Evolutionary conservation across 2,888 invertebrate species (phyloP), one percentile per base, ranked within the genome.

Genomic region (Cosmia trapezina): DNA sequence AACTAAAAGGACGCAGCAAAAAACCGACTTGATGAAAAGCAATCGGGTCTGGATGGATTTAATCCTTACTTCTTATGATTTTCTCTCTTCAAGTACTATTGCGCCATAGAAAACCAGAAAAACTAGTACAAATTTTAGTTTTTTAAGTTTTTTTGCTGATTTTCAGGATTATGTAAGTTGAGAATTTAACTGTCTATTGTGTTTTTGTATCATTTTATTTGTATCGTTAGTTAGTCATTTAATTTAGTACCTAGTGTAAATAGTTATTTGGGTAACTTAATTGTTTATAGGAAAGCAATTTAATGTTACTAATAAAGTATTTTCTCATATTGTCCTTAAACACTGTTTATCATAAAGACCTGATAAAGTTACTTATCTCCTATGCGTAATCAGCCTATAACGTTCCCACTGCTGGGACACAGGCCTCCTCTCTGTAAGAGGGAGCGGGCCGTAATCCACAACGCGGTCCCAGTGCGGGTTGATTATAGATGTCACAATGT

Each of bases 1-100:
- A 7, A 41, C 45, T 14, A 14, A 33, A 12, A 14, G 17, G 22
- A 53, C 12, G 22, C 60, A 6, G n/a, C 1, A 9, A 22, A 57
- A 57, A 66, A 43, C 3, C 17, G 19, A 14, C 4, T 43, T 37
- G 9, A 61, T 43, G n/a, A 49, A 66, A 75, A 60, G 37, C 37
- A 65, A 53, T 75, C 22, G n/a, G 67, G 37, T 43, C 19, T 11
- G 9, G 9, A 33, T 54, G 43, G 28, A 53, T 73, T 72, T 63
- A 73, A 54, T 43, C 66, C 41, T 47, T 8, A 41, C 8, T 54
- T 60, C 53, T 62, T 49, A 49, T 60, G 53, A 74, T 11, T 28
- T 14, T 19, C 45, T 28, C 19, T 19, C 45, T 45, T 5, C 9
- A 2, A 43, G 2, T 51, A 37, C 5, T 51, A 4, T 57, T 51